Evolutionary conservation across 2,797 vertebrate genomes (phyloP).

Genomic region (Betta splendens): DNA sequence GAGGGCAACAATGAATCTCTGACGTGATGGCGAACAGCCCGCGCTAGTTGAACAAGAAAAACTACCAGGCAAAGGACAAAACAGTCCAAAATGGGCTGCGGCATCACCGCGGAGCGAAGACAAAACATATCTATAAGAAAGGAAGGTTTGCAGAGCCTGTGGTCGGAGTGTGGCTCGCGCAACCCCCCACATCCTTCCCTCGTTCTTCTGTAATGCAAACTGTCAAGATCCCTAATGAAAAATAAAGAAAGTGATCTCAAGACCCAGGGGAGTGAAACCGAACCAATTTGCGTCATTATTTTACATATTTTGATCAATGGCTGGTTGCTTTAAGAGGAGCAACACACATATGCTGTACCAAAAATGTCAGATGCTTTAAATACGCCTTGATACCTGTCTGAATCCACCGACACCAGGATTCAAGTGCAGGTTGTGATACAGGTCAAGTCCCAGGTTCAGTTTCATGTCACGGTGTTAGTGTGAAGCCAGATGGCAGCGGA

Average conservation of each 20-base stretch:
- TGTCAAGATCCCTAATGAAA: neutral
- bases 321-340: neutral
- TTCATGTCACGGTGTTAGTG: constrained; percentile 9
- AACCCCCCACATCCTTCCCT: neutral
- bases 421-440: constrained; percentile 5
- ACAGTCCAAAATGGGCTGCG: no score
- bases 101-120: no score
- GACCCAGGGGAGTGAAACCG: neutral
- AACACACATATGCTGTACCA: no score
- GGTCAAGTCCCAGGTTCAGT: constrained; percentile 10
- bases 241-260: neutral
- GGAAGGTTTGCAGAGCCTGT: no score
- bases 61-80: no score
- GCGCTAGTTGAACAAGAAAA: no score
- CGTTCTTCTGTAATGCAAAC: neutral
- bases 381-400: neutral
- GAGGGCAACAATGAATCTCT: no score
- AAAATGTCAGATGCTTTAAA: constrained; percentile 7
- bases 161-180: neutral
- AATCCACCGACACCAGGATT: constrained; percentile 6
- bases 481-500: constrained; percentile 3
- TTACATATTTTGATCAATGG: neutral
- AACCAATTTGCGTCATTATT: neutral
- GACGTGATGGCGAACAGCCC: no score
- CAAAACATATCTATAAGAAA: no score